Percentiles rank a stretch among this genome's conserved stretches.
phyloP scores from a whole-genome alignment of 1,140 invertebrate species.

The Sycobia sp. region DNA sequence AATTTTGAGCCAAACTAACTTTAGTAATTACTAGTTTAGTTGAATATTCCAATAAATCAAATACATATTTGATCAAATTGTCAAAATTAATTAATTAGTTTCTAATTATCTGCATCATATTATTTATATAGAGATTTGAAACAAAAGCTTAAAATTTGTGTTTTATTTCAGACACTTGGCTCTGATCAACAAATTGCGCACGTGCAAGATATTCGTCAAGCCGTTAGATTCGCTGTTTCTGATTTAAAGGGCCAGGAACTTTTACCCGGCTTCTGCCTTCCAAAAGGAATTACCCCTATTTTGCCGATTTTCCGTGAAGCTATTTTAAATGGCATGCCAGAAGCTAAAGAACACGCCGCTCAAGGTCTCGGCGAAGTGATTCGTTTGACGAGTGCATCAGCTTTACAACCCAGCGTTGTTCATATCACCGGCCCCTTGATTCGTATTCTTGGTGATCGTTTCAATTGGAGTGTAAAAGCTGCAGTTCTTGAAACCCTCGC shows the following conservation, averaged over 20 bases:
- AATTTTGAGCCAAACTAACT: slow-evolving; percentile 2
- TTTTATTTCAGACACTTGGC: slow-evolving; percentile 70
- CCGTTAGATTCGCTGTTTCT: slow-evolving; percentile 85
- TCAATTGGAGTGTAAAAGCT: slow-evolving; percentile 90
- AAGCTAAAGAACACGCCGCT: slow-evolving; percentile 95
- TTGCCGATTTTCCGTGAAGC: slow-evolving; percentile 95
- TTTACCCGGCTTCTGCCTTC: slow-evolving; percentile 93
- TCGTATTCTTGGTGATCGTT: slow-evolving; percentile 94
- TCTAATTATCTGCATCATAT: too few relatives aligned
- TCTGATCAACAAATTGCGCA: slow-evolving; percentile 81
- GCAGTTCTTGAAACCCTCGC: slow-evolving; percentile 94
- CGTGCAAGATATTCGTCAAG: slow-evolving; percentile 88
- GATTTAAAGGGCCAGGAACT: slow-evolving; percentile 81
- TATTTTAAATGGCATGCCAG: slow-evolving; percentile 90
- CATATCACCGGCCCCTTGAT: slow-evolving; percentile 97
- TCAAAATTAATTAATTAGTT: too few relatives aligned
- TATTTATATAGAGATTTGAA: too few relatives aligned
- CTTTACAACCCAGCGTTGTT: slow-evolving; percentile 92
- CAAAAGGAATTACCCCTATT: slow-evolving; percentile 93
- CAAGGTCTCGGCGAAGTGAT: slow-evolving; percentile 93
- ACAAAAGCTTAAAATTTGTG: too few relatives aligned
- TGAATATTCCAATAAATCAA: too few relatives aligned
- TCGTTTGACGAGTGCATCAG: slow-evolving; percentile 78
- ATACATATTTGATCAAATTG: too few relatives aligned
- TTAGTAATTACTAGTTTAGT: too few relatives aligned